Evolutionary conservation across 1,140 invertebrate species (phyloP).

Genomic region (Brachionus paranguensis): DNA sequence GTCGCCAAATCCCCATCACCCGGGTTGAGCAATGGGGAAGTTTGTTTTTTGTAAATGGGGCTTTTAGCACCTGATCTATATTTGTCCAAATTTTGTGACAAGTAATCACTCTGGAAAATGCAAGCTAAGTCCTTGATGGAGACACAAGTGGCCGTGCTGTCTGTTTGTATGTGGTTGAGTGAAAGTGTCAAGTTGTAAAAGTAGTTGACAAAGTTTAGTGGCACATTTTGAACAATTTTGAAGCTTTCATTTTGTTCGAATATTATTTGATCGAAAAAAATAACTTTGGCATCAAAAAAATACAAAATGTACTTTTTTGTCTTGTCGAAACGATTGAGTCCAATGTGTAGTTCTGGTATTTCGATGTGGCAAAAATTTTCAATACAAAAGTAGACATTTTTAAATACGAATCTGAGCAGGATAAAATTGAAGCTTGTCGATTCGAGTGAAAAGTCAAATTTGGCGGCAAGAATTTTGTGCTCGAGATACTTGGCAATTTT

Average conservation of each 20-base stretch:
- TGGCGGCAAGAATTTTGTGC: background rate
- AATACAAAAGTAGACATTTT: background rate
- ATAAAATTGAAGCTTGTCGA: background rate
- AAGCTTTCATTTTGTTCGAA: background rate
- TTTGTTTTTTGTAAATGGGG: background rate
- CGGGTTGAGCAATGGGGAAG: too few species aligned
- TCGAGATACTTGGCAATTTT: background rate
- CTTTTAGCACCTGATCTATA: background rate
- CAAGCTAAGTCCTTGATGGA: background rate
- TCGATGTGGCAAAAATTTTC: constrained; percentile 3
- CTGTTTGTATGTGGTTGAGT: background rate
- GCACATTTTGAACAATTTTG: background rate
- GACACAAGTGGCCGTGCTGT: background rate
- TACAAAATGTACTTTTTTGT: background rate
- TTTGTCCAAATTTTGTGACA: background rate
- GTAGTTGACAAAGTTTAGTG: background rate
- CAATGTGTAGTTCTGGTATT: background rate
- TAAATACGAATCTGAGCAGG: background rate
- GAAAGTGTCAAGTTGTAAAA: background rate
- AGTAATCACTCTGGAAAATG: background rate
- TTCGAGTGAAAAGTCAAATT: background rate
- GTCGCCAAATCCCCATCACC: background rate
- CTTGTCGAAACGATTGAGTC: background rate
- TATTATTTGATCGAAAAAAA: background rate
- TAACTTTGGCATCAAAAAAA: background rate